Evolutionary conservation across 2,797 vertebrate genomes (phyloP).

Genomic region (Eulemur rubriventer): DNA sequence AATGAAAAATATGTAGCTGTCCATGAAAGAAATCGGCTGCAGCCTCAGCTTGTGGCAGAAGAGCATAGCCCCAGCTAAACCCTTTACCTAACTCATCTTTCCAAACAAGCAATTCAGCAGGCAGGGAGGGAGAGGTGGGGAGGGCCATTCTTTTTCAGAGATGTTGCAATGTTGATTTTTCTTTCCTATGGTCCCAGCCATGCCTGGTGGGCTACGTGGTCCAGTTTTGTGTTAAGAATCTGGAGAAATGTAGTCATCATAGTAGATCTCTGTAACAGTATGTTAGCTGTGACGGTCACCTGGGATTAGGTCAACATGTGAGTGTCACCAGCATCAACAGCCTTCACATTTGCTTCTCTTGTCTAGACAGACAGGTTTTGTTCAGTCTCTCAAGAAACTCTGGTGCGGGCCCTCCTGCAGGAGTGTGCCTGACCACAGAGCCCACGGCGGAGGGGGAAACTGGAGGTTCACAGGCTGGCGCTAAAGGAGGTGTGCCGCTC

Average conservation of each 20-base stretch:
- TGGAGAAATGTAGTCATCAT: no score
- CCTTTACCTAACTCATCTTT: neutral
- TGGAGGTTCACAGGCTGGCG: no score
- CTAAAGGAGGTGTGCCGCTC: rapidly evolving
- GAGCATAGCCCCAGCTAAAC: neutral
- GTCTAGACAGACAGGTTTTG: neutral
- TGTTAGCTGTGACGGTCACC: neutral
- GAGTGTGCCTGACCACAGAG: neutral
- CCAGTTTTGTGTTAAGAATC: neutral
- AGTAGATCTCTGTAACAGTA: neutral
- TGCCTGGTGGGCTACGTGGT: neutral
- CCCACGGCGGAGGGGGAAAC: neutral
- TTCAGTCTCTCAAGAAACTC: neutral
- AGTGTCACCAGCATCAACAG: neutral
- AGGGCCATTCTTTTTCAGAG: neutral
- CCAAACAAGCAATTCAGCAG: neutral
- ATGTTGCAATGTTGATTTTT: neutral
- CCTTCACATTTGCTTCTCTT: neutral
- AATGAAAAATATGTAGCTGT: neutral
- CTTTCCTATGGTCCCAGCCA: neutral
- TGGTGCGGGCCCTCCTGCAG: neutral
- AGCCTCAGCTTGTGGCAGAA: neutral
- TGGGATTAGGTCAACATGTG: no score
- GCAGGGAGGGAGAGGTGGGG: neutral
- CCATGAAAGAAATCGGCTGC: neutral